Evolutionary conservation across 2,113 vertebrate species (phyloP).

Genomic region (Morone chrysops): DNA sequence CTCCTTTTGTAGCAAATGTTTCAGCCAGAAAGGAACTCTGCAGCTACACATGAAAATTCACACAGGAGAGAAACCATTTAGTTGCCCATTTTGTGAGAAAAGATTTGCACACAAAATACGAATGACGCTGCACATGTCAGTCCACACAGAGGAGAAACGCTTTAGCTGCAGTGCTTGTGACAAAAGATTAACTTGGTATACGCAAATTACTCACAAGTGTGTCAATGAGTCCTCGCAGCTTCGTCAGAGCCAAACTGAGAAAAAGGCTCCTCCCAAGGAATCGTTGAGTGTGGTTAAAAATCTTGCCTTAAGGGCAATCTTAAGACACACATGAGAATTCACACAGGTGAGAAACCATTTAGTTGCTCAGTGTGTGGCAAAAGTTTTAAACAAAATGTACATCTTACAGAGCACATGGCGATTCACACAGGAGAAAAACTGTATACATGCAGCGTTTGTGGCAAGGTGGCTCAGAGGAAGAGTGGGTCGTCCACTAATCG

Average conservation of each 20-base stretch:
- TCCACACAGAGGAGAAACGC: slow-evolving; percentile 52
- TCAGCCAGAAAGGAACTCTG: slow-evolving; percentile 64
- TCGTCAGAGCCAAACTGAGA: background rate
- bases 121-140: slow-evolving; percentile 55
- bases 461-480: background rate
- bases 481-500: too few species aligned
- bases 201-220: slow-evolving; percentile 53
- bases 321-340: slow-evolving; percentile 55
- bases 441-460: slow-evolving; percentile 2
- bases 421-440: slow-evolving; percentile 46
- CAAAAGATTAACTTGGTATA: slow-evolving; percentile 48
- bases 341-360: slow-evolving; percentile 53
- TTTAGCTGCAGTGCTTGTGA: slow-evolving; percentile 39
- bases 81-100: slow-evolving; percentile 39
- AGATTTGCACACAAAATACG: slow-evolving; percentile 41
- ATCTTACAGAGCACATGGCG: slow-evolving; percentile 23
- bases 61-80: slow-evolving; percentile 57
- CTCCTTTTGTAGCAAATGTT: slow-evolving; percentile 80
- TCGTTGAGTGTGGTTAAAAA: slow-evolving; percentile 14
- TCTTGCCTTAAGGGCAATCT: slow-evolving; percentile 42
- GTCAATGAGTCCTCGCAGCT: background rate
- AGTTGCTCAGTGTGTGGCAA: slow-evolving; percentile 27
- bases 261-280: background rate
- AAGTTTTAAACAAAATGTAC: slow-evolving; percentile 4
- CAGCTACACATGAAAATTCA: slow-evolving; percentile 41